Conservation (phyloP, 2,113 vertebrate genomes). For the Xenopus borealis region DNA sequence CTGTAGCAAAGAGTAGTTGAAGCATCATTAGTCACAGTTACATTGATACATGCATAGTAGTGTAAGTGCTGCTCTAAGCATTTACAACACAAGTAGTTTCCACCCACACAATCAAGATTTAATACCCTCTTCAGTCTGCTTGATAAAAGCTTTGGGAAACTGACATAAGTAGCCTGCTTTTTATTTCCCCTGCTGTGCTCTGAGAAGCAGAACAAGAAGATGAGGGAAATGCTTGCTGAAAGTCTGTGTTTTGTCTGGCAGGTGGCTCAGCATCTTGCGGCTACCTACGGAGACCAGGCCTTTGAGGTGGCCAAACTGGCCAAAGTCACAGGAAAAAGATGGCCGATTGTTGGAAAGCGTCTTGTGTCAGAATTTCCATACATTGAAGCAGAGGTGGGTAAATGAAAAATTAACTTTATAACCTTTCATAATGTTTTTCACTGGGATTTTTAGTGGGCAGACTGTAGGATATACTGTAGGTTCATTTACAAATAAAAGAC, state of each 20-base stretch:
- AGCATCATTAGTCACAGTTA: slow-evolving; percentile 36
- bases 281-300: slow-evolving; percentile 75
- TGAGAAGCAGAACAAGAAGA: slow-evolving; percentile 26
- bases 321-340: slow-evolving; percentile 83
- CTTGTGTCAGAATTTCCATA: slow-evolving; percentile 96
- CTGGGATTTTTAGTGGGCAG: too few relatives aligned
- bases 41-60: slow-evolving; percentile 22
- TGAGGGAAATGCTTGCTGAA: slow-evolving; percentile 11
- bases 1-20: slow-evolving; percentile 38
- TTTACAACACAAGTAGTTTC: slow-evolving; percentile 14
- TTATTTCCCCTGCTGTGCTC: slow-evolving; percentile 17
- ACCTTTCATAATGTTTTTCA: too few relatives aligned
- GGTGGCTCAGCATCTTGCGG: slow-evolving; percentile 83
- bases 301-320: slow-evolving; percentile 86
- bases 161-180: neutral
- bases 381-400: slow-evolving; percentile 90
- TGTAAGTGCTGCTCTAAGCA: slow-evolving; percentile 52
- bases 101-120: slow-evolving; percentile 47
- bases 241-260: slow-evolving; percentile 52
- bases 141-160: slow-evolving; percentile 24
- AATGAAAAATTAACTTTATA: neutral
- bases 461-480: too few relatives aligned
- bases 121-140: slow-evolving; percentile 34
- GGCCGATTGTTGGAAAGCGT: slow-evolving; percentile 92
- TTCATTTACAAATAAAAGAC: too few relatives aligned